phyloP scores from a whole-genome alignment of 2,797 vertebrate species.

The Galagoides demidoff region DNA sequence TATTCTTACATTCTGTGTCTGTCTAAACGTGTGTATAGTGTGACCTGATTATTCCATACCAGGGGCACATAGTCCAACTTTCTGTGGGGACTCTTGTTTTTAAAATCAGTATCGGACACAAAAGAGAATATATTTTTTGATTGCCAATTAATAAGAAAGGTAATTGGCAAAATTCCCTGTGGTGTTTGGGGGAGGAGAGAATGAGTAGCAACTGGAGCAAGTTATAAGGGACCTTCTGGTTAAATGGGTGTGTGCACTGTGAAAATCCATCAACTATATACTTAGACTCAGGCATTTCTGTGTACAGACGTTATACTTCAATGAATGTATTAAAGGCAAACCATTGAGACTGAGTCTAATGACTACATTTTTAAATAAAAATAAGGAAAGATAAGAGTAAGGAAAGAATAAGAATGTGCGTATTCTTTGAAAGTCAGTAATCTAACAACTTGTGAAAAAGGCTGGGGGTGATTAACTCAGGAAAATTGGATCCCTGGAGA shows the following conservation, averaged over 20 bases:
- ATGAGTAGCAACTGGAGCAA: not conserved
- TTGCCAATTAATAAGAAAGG: not conserved
- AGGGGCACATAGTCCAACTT: not conserved
- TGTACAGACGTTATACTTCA: not conserved
- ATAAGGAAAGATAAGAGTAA: constrained; percentile 39
- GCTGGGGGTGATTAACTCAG: constrained; percentile 57
- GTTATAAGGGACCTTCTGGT: not conserved
- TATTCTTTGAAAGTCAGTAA: constrained; percentile 60
- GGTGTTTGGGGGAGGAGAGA: not conserved
- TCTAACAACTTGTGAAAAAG: constrained; percentile 63
- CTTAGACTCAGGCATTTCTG: not conserved
- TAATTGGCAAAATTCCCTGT: not conserved
- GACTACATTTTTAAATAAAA: constrained; percentile 10
- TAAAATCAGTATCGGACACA: constrained; percentile 24
- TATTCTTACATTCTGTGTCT: not conserved
- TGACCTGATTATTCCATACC: not conserved
- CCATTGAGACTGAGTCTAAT: not conserved
- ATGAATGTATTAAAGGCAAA: not conserved
- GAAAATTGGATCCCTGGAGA: constrained; percentile 67
- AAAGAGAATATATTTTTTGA: not conserved
- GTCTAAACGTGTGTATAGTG: not conserved
- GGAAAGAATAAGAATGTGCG: not conserved
- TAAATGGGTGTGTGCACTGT: not conserved
- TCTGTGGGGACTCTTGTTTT: constrained; percentile 14
- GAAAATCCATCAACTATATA: not conserved